Conservation (phyloP, 1,140 invertebrate genomes). For the Pemphigus obesinymphae region DNA sequence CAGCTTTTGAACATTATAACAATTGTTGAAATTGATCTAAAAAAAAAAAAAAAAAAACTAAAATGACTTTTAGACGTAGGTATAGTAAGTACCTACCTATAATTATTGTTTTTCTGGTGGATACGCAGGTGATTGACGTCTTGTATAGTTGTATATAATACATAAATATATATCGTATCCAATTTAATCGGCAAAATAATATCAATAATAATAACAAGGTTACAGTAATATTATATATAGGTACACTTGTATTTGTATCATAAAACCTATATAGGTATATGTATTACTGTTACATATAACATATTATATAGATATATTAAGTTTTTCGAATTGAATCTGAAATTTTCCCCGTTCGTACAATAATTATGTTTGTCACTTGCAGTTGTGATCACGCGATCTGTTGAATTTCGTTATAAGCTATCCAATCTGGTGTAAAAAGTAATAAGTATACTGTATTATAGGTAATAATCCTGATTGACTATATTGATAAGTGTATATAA, state of each 20-base stretch:
- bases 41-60: too few relatives aligned
- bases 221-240: neutral
- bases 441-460: too few relatives aligned
- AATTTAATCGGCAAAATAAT: conserved; percentile 21
- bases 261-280: neutral
- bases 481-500: neutral
- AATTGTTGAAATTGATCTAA: conserved; percentile 1
- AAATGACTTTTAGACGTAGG: neutral
- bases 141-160: too few relatives aligned
- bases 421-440: neutral
- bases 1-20: too few relatives aligned
- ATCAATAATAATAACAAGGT: conserved; percentile 16
- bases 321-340: neutral
- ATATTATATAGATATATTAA: too few relatives aligned
- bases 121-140: neutral
- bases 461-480: neutral
- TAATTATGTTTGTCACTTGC: conserved; percentile 2
- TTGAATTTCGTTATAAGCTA: conserved; percentile 1
- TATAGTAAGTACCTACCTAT: too few relatives aligned
- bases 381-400: conserved; percentile 11
- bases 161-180: neutral
- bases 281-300: too few relatives aligned
- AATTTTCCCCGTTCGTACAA: neutral
- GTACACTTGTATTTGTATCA: too few relatives aligned
- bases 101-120: neutral